Conservation (phyloP, 2,797 vertebrate genomes). For the Sebastes vulpes region DNA sequence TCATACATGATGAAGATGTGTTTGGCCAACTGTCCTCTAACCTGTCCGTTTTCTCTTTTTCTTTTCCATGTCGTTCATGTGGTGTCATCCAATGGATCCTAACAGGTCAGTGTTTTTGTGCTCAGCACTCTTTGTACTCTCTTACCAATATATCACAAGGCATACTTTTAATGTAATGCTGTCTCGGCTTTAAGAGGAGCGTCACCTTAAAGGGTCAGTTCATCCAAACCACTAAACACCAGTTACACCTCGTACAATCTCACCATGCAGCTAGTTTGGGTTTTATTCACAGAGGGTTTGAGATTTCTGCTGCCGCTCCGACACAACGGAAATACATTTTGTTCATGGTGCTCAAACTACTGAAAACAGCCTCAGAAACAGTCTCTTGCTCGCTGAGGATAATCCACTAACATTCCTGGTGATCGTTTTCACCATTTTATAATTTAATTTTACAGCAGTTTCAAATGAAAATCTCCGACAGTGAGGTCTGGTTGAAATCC, state of each 20-base stretch:
- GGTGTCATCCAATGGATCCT: not conserved
- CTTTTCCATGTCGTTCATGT: conserved; percentile 45
- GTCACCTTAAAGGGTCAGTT: not conserved
- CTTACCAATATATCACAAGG: not conserved
- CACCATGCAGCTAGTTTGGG: not conserved
- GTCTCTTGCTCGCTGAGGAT: not conserved
- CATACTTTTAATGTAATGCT: rapidly evolving
- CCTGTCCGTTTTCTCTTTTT: conserved; percentile 20
- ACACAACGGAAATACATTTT: not conserved
- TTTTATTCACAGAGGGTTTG: not conserved
- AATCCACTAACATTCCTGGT: not conserved
- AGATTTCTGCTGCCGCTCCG: not conserved
- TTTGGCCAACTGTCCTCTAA: conserved; percentile 23
- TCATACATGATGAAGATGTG: not conserved
- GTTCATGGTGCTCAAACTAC: not conserved
- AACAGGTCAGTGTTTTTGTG: conserved; percentile 62
- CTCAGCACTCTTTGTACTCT: not conserved
- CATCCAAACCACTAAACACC: not conserved
- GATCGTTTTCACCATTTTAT: not conserved
- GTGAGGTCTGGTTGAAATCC: not conserved
- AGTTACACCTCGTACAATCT: not conserved
- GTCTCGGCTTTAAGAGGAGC: not conserved
- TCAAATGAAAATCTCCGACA: not conserved
- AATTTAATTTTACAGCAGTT: not conserved
- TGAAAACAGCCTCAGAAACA: not conserved